Evolutionary conservation across 53 echinoderm and acorn worm genomes (phyloP).

Genomic region (Luidia sarsii): DNA sequence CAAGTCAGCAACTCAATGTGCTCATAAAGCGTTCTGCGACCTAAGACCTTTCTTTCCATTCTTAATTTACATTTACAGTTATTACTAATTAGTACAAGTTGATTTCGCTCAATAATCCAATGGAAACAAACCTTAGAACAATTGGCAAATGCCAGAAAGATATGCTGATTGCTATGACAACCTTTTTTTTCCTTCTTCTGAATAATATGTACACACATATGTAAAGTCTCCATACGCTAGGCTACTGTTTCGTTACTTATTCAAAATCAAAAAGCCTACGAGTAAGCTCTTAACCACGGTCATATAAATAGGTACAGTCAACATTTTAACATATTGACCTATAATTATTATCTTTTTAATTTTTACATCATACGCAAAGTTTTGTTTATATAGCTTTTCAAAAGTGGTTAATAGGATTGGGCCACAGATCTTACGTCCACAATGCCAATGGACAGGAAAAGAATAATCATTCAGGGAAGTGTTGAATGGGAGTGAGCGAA

Average conservation of each 20-base stretch:
- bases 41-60: too few relatives aligned
- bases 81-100: constrained; percentile 51
- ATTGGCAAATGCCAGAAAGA: constrained; percentile 45
- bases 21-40: too few relatives aligned
- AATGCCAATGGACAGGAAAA: too few relatives aligned
- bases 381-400: too few relatives aligned
- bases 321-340: too few relatives aligned
- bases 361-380: constrained; percentile 30
- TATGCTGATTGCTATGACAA: constrained; percentile 23
- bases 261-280: constrained; percentile 22
- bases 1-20: too few relatives aligned
- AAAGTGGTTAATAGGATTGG: too few relatives aligned
- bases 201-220: constrained; percentile 55
- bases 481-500: too few relatives aligned
- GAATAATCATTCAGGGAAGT: too few relatives aligned
- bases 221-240: constrained; percentile 22
- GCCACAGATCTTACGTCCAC: too few relatives aligned
- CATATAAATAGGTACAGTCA: constrained; percentile 45
- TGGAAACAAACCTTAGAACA: constrained; percentile 47
- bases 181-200: too few relatives aligned
- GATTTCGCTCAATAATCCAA: constrained; percentile 4
- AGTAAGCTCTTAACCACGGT: neutral
- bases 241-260: constrained; percentile 4
- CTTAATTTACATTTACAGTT: constrained; percentile 38
- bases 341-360: neutral